A percentile compares a stretch with the other conserved stretches of the same genome.
Evolutionary conservation across 2,113 vertebrate genomes (phyloP).

Genomic region (Sinocyclocheilus anophthalmus): DNA sequence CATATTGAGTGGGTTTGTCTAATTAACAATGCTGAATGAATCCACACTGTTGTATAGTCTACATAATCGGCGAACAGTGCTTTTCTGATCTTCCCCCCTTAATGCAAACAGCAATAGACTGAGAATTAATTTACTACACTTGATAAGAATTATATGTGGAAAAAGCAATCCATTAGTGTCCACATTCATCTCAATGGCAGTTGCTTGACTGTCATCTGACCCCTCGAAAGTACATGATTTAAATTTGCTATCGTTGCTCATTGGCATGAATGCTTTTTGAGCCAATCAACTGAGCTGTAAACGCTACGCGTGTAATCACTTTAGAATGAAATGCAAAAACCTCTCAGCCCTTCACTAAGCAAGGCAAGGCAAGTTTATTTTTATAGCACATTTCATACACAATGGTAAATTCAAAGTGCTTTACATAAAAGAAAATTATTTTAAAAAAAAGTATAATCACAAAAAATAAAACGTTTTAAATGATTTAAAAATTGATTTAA

Average conservation of each 20-base stretch:
- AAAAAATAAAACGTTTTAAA: too few relatives aligned
- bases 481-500: too few relatives aligned
- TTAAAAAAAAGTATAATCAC: too few relatives aligned
- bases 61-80: not conserved
- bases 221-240: not conserved
- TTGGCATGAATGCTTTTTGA: not conserved
- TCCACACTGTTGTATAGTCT: not conserved
- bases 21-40: not conserved
- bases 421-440: too few relatives aligned
- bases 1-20: not conserved
- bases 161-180: not conserved
- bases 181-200: constrained; percentile 1
- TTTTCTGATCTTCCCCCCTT: not conserved
- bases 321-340: not conserved
- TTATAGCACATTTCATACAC: too few relatives aligned
- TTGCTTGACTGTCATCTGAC: not conserved
- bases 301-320: not conserved
- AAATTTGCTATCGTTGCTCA: not conserved
- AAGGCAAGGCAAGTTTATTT: too few relatives aligned
- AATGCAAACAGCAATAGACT: not conserved
- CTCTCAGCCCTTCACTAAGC: not conserved
- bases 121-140: not conserved
- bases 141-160: not conserved
- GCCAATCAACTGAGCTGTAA: not conserved
- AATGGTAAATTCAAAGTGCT: too few relatives aligned